Evolutionary conservation across 2,113 vertebrate genomes (phyloP).

Genomic region (Plestiodon gilberti): DNA sequence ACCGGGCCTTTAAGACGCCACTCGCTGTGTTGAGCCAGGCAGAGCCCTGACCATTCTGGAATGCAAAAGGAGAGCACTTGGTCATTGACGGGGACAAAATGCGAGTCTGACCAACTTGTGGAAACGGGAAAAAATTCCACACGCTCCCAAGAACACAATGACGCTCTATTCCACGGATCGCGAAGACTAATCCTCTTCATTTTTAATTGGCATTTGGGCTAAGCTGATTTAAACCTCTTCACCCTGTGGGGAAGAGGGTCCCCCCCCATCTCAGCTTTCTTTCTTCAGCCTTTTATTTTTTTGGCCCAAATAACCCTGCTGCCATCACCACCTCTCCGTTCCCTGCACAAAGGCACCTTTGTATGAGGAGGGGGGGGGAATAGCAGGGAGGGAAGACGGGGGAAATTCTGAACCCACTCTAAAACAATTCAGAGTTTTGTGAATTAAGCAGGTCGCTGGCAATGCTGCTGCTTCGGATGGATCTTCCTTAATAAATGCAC

Average conservation of each 20-base stretch:
- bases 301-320: slow-evolving; percentile 58
- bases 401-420: slow-evolving; percentile 52
- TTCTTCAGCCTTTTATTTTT: slow-evolving; percentile 47
- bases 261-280: slow-evolving; percentile 35
- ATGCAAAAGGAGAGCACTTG: accelerated
- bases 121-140: slow-evolving; percentile 6
- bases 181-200: slow-evolving; percentile 70
- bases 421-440: slow-evolving; percentile 70
- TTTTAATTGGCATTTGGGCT: slow-evolving; percentile 87
- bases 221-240: slow-evolving; percentile 87
- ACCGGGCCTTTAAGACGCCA: no score
- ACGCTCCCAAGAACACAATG: slow-evolving; percentile 57
- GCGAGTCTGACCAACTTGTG: accelerated
- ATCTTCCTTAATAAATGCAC: slow-evolving; percentile 38
- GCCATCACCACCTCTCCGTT: slow-evolving; percentile 33
- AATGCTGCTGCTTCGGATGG: slow-evolving; percentile 59
- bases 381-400: slow-evolving; percentile 42
- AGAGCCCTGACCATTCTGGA: no score
- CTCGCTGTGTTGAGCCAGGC: accelerated
- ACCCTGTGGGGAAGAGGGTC: slow-evolving; percentile 61
- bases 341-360: slow-evolving; percentile 73
- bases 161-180: slow-evolving; percentile 70
- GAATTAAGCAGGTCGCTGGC: slow-evolving; percentile 65
- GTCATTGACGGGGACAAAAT: not conserved
- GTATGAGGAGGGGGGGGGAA: slow-evolving; percentile 57